Base-by-base conservation (phyloP, 2,797 vertebrate genomes). In the Myotis findleyi region DNA sequence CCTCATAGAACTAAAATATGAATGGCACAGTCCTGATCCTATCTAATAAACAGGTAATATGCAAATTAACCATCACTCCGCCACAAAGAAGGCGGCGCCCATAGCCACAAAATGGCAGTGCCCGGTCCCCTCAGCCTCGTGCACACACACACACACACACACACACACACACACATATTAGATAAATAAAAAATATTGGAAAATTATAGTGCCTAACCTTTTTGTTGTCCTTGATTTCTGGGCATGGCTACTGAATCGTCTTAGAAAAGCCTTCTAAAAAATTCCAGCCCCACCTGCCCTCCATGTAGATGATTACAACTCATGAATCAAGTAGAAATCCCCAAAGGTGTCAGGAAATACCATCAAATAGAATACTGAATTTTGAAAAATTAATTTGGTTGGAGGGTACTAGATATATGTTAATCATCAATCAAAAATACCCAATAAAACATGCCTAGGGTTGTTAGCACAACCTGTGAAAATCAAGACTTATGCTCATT, bases 141-240 rank as follows among this genome's bases (percentile, higher is more conserved):
- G 33, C 33, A 33, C 51, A 20, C 51, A 20, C 20, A 47, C 4
- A 73, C 51, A 59, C 27, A 44, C 71, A 68, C 66, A 69, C 66
- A 44, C 21, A 57, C 5, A 75, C 53, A 62, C 27, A 36, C 71
- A 69, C 66, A 69, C 10, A 69, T 1, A 51, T 71, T n/a, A 71
- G 8, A 27, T 21, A 44, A 36, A 71, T 57, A 27, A 92, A 55
- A 71, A 55, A 30, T 71, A 64, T 55, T 71, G 64, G 64, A 88
- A 88, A 81, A 72, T 71, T 62, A 38, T 62, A 79, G 47, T 21
- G 49, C 2, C 66, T 73, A n/a, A 64, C 69, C 33, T 84, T 83
- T 83, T 89, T n/a, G 17, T n/a, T 76, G 55, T 68, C 49, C 62
- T 88, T 89, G 30, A 76, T 89, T 87, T 20, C 64, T 77, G 20